Conservation (phyloP, 92 coral and sea anemone species). For the Virgularia gustaviana region DNA sequence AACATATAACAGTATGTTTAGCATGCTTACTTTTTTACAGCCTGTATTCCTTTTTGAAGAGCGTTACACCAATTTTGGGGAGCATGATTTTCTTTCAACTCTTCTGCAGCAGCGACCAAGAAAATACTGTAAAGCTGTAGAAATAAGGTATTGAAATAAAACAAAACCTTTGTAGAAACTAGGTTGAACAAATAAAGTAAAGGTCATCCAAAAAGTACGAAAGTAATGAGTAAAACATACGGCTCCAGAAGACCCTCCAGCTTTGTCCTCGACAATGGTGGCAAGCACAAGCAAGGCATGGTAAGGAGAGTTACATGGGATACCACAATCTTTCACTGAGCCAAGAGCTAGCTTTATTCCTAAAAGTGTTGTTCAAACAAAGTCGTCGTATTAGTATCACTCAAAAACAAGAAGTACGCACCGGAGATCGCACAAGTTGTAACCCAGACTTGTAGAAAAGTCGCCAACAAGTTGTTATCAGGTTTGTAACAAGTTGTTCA, state of each 20-base stretch:
- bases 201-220: background rate
- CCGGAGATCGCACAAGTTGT: too few species aligned
- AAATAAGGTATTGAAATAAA: background rate
- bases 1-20: constrained; percentile 19
- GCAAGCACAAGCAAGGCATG: constrained; percentile 68
- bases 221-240: constrained; percentile 49
- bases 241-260: constrained; percentile 98
- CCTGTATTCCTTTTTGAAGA: constrained; percentile 64
- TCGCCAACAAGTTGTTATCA: too few species aligned
- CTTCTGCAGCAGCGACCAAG: constrained; percentile 66
- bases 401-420: too few species aligned
- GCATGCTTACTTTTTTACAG: constrained; percentile 72
- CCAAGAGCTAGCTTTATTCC: constrained; percentile 73
- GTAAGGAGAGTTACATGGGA: constrained; percentile 72
- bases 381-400: too few species aligned
- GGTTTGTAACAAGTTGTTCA: too few species aligned
- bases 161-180: background rate
- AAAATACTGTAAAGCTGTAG: constrained; percentile 84
- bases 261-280: constrained; percentile 69
- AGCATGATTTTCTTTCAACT: constrained; percentile 49
- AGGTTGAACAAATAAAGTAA: background rate
- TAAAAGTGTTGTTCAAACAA: constrained; percentile 16
- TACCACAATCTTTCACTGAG: constrained; percentile 58
- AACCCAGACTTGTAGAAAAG: too few species aligned
- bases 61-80: constrained; percentile 76